phyloP scores from a whole-genome alignment of 2,113 vertebrate species.

The Phyllostomus hastatus region DNA sequence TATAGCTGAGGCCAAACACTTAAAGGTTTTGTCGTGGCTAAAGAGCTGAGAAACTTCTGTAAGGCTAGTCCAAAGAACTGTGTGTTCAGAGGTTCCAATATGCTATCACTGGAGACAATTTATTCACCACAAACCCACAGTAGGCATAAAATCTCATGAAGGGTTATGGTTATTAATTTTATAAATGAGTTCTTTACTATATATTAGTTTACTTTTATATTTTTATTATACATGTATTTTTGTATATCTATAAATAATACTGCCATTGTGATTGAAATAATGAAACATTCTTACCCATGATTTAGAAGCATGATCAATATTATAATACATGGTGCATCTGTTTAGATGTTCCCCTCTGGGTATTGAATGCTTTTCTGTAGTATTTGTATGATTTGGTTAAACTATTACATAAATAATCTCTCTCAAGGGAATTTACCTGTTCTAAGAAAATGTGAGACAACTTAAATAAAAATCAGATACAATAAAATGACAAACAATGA shows the following conservation, averaged over 20 bases:
- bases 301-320: not conserved
- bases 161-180: not conserved
- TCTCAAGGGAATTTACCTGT: not conserved
- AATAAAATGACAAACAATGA: not conserved
- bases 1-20: not conserved
- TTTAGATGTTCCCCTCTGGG: not conserved
- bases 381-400: not conserved
- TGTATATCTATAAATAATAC: not conserved
- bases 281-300: not conserved
- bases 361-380: not conserved
- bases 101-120: not conserved
- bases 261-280: not conserved
- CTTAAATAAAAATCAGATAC: not conserved
- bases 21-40: not conserved
- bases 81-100: not conserved
- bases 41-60: not conserved
- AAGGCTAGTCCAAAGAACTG: not conserved
- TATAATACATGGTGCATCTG: not conserved
- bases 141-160: not conserved
- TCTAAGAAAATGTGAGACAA: not conserved
- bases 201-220: not conserved
- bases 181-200: not conserved
- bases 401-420: not conserved
- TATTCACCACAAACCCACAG: not conserved
- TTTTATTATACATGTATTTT: not conserved